Base-by-base conservation (phyloP, 1,140 invertebrate genomes). In the Eumaeus atala region DNA sequence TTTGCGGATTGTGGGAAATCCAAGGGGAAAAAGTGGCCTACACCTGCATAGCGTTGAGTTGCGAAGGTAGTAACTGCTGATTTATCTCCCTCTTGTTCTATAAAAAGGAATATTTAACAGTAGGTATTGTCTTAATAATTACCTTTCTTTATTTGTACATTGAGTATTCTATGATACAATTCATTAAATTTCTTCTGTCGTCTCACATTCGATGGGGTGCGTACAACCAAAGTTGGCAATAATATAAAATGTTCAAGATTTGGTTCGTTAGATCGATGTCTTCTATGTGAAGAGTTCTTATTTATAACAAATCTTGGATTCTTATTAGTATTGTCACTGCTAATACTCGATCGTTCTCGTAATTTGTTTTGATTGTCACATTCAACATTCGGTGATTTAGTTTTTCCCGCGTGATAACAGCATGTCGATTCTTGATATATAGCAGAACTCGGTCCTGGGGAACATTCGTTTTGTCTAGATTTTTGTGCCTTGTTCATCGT, bases 161-260 rank as follows among this genome's bases (percentile, higher is more conserved):
- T 83, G 33, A 82, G 62, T 54, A 84, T 83, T 37, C 73, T 72
- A 60, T 84, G 81, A 65, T 87, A 87, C 6, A 87, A 51, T 63
- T 84, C 80, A 57, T 78, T 81, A 47, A 87, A 87, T 59, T 82
- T 82, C 56, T 78, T 84, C 56, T 87, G 81, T 8, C 84, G 65
- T 35, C 76, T 78, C 50, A 87, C 64, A 58, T 87, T 87, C n/a
- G 84, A 84, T 16, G 84, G 77, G 6, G 84, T 84, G n/a, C 79
- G 74, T 2, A 84, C 70, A 6, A 87, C 81, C 38, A 87, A 62
- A n/a, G 84, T 84, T 34, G 84, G 84, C 12, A 87, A 55, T 50
- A 87, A 53, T 62, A 87, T 82, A 57, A 71, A 87, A 59, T 82
- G 77, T 47, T 87, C 80, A 8, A 84, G 66, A 58, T 84, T 82